phyloP scores from a whole-genome alignment of 2,797 vertebrate genomes.

The Thaleichthys pacificus region DNA sequence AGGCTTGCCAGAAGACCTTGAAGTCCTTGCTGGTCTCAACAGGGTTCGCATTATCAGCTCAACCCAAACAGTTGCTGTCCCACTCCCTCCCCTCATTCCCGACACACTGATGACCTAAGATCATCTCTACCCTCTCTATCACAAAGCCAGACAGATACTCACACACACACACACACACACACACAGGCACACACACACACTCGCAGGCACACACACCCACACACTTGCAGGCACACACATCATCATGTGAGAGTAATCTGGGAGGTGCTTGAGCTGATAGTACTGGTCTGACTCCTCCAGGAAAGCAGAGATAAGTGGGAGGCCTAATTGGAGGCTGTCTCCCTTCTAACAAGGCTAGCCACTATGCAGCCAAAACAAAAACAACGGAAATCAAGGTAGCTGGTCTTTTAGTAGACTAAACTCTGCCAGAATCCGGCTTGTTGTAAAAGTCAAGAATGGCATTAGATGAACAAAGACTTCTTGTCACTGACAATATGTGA shows the following conservation, averaged over 20 bases:
- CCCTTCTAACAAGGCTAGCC: slow-evolving; percentile 33
- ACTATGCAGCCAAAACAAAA: slow-evolving; percentile 22
- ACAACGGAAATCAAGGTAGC: slow-evolving; percentile 20
- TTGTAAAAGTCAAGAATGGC: too few species aligned
- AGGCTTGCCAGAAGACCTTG: slow-evolving; percentile 45
- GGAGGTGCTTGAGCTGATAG: slow-evolving; percentile 40
- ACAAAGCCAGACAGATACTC: slow-evolving; percentile 26
- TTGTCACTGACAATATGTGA: too few species aligned
- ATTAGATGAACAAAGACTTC: too few species aligned
- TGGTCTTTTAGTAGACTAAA: not conserved
- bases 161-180: slow-evolving; percentile 4
- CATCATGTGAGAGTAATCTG: slow-evolving; percentile 26
- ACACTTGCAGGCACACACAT: not conserved
- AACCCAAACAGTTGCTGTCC: slow-evolving; percentile 46
- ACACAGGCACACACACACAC: not conserved
- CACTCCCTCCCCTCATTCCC: slow-evolving; percentile 24
- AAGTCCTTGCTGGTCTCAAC: slow-evolving; percentile 28
- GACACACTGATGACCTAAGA: not conserved
- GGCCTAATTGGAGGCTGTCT: slow-evolving; percentile 42
- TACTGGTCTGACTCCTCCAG: slow-evolving; percentile 36
- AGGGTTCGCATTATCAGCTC: slow-evolving; percentile 42
- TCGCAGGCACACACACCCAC: slow-evolving; percentile 6
- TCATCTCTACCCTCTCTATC: slow-evolving; percentile 18
- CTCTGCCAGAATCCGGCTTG: too few species aligned
- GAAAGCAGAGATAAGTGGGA: slow-evolving; percentile 35